Base-by-base conservation (phyloP, 2,888 invertebrate species). In the Sphaerophoria rueppellii region DNA sequence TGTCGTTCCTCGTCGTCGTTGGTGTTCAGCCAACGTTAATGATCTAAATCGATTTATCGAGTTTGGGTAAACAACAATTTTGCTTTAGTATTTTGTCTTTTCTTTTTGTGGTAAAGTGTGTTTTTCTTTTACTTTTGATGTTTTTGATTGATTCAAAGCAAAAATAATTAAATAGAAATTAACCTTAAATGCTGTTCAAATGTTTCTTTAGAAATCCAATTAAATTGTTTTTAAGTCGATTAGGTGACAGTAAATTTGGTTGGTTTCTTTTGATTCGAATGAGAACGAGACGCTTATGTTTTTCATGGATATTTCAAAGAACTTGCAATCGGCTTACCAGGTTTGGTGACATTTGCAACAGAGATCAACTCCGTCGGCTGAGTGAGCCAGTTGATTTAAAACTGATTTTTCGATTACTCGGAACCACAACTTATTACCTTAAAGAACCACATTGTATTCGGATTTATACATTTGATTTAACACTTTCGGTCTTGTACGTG, bases 41-140 rank as follows among this genome's bases (percentile, higher is more conserved):
- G 82, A 82, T 82, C 82, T 74, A 70, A 57, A 78, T 82, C 78
- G 78, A 79, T 82, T 74, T 70, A 82, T 78, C 79, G 82, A 78
- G 79, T 82, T 82, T 71, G 35, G 70, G 71, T 74, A 71, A 74
- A 81, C 12, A 35, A 50, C 46, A 70, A n/a, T 61, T 75, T n/a
- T 16, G 37, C 58, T 48, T 55, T 72, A 24, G 24, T 32, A 2
- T 11, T 60, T 34, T 60, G 46, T 34, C 46, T 77, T 6, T 40
- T 43, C 57, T 82, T 63, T 74, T 78, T 70, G 70, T 74, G 73
- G 34, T 70, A 65, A 78, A 37, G 11, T 52, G 63, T 77, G 70
- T 65, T 57, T 43, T 71, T 73, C 14, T 48, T 52, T 60, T 16
- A n/a, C 9, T 54, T 34, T 61, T 43, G 52, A 67, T 16, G 0